Percentiles rank a stretch among this genome's conserved stretches.
Conservation (phyloP, 2,113 vertebrate genomes). For the Leptocoma aspasia region DNA sequence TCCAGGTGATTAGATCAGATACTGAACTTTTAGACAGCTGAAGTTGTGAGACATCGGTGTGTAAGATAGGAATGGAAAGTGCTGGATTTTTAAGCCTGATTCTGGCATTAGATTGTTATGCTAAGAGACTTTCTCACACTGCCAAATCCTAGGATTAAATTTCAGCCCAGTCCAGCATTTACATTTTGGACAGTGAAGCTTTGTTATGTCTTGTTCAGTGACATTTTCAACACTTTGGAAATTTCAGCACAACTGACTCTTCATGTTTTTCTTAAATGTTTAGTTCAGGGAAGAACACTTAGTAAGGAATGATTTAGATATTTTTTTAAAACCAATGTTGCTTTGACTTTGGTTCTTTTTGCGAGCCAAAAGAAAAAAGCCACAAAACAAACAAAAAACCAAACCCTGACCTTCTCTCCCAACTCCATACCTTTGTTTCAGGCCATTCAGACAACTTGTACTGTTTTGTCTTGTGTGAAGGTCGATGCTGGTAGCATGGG, state of each 20-base stretch:
- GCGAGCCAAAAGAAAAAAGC: not conserved
- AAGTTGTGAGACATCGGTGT: not conserved
- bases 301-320: not conserved
- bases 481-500: not conserved
- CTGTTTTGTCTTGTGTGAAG: not conserved
- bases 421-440: not conserved
- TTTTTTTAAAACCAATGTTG: not conserved
- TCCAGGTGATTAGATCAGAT: not conserved
- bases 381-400: not conserved
- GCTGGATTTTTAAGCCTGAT: not conserved
- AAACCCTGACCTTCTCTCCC: not conserved
- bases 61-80: not conserved
- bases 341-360: not conserved
- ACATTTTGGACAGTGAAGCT: not conserved
- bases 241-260: not conserved
- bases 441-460: not conserved
- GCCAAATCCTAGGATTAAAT: not conserved
- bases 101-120: not conserved
- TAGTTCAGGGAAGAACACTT: not conserved
- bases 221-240: not conserved
- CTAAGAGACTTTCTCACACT: not conserved
- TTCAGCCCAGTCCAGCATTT: not conserved
- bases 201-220: not conserved
- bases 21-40: not conserved
- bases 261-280: not conserved